Base-by-base conservation (phyloP, 2,888 invertebrate genomes). In the Sialis lutaria region DNA sequence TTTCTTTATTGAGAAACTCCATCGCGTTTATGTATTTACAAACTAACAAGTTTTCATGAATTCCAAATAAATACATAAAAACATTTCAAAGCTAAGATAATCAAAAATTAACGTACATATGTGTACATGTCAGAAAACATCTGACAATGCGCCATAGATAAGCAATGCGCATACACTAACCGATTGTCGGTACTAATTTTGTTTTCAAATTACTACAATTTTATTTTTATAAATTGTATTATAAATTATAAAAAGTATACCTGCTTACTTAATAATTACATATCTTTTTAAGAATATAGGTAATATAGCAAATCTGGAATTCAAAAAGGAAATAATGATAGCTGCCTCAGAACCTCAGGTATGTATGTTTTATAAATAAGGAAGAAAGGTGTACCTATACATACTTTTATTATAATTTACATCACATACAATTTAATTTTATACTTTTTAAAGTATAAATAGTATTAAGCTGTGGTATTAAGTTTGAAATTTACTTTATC, bases 301-400 rank as follows among this genome's bases (percentile, higher is more conserved):
- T 22, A 22, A 39, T 22, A 22, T 22, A 22, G 74, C 80, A 82
- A 87, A 86, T 86, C 87, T 88, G 87, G 87, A 87, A 84, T 86
- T 81, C 67, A 76, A 76, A 72, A 77, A 72, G 67, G 77, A 78
- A 69, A 75, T 67, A 69, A 88, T 88, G 85, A 87, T 88, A 69
- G 84, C 87, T 75, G 87, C 87, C 71, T 83, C 85, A 69, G 86
- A 87, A 72, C 87, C 87, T 70, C 75, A 85, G 85, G 86, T 84
- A 67, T 59, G 86, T 84, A 67, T 59, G 60, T 50, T 33, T 48
- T 34, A 34, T 33, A 46, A 46, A 48, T 47, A 32, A 48, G 33
- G 6, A 33, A 43, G 40, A 34, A 41, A 13, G 6, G 13, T 30
- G 37, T 37, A 33, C 41, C 41, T 47, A 12, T n/a, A n/a, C n/a